Base-by-base conservation (phyloP, 2,113 vertebrate genomes). In the Phrynosoma platyrhinos region DNA sequence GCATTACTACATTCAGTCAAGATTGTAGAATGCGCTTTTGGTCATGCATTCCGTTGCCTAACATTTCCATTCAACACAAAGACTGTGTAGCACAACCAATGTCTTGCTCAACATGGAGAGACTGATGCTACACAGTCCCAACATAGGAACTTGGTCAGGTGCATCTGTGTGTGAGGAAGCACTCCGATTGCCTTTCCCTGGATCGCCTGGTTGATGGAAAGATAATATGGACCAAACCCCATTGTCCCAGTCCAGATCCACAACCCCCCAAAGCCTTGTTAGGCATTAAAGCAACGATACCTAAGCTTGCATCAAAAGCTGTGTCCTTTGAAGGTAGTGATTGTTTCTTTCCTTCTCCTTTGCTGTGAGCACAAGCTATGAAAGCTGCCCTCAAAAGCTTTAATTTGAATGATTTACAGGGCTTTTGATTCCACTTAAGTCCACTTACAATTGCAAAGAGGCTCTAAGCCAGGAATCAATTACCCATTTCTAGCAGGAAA, bases 371-470 rank as follows among this genome's bases (percentile, higher is more conserved):
- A 69, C 47, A 53, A 79, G 76, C 86, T 71, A 85, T 75, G 58
- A 84, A 1, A 1, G 79, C 84, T 85, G 86, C 89, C 91, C 88
- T 94, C 92, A 25, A 79, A 62, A 90, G 90, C 85, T 93, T 91
- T 94, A 89, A 95, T 94, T 92, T 90, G 90, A 91, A 91, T 93
- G 92, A 93, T 94, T 94, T 93, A 94, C 84, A 32, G 84, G n/a
- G 32, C 53, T 90, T 94, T 68, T 92, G 86, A 87, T 90, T 93
- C 91, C 66, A 89, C 82, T 93, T 90, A 90, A 84, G 81, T 84
- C 82, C 87, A 86, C 91, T 90, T 89, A 87, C 86, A 82, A 83
- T 87, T 90, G 91, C 86, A 66, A 84, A 87, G 92, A 93, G 81
- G 84, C 93, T 93, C 89, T 21, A 53, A 93, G 93, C 87, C 85